phyloP scores from a whole-genome alignment of 2,888 invertebrate genomes.

The Drosophila emarginata region DNA sequence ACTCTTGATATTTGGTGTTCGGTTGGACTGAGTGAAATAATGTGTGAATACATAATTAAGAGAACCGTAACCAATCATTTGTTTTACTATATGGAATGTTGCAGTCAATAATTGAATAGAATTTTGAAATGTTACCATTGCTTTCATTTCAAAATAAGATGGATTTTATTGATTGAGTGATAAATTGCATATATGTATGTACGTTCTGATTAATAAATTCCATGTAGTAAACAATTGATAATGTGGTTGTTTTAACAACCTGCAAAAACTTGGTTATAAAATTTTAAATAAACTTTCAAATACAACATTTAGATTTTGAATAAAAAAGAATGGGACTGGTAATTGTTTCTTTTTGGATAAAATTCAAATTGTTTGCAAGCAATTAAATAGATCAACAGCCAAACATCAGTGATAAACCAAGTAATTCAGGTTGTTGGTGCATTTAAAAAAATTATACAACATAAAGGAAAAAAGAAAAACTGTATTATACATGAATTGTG shows the following conservation, averaged over 20 bases:
- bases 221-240: slow-evolving; percentile 3
- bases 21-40: slow-evolving; percentile 3
- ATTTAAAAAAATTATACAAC: slow-evolving; percentile 17
- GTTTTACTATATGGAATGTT: neutral
- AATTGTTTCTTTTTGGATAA: neutral
- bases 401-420: slow-evolving; percentile 42
- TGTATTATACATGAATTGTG: neutral
- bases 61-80: neutral
- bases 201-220: too few species aligned
- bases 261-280: slow-evolving; percentile 48
- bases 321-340: neutral
- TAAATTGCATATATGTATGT: too few species aligned
- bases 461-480: neutral
- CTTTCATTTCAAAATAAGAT: too few species aligned
- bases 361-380: slow-evolving; percentile 23
- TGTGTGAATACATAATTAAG: slow-evolving; percentile 5
- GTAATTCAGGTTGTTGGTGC: slow-evolving; percentile 46
- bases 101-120: neutral
- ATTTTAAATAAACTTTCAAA: neutral
- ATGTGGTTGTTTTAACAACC: slow-evolving; percentile 33
- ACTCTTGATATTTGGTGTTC: slow-evolving; percentile 24
- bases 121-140: too few species aligned
- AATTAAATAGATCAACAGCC: slow-evolving; percentile 14
- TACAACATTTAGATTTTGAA: slow-evolving; percentile 50
- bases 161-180: too few species aligned